Evolutionary conservation across 1,140 invertebrate genomes (phyloP).

Genomic region (Drosophila bifasciata): DNA sequence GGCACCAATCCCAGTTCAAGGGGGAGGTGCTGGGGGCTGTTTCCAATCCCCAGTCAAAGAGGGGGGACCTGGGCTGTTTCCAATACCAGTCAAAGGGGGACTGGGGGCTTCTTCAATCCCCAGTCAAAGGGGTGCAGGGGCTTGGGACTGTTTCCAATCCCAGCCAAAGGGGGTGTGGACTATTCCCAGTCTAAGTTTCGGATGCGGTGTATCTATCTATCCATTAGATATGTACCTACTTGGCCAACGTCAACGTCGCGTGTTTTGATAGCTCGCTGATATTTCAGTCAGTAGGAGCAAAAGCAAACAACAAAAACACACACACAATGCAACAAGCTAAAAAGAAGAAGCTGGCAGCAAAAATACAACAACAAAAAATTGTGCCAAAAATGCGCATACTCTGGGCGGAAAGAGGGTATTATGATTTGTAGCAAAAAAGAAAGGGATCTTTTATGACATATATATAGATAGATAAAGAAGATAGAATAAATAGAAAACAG

Average conservation of each 20-base stretch:
- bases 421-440: too few relatives aligned
- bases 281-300: constrained; percentile 42
- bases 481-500: too few relatives aligned
- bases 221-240: constrained; percentile 12
- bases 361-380: constrained; percentile 28
- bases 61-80: constrained; percentile 17
- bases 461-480: too few relatives aligned
- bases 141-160: neutral
- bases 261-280: constrained; percentile 64
- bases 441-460: too few relatives aligned
- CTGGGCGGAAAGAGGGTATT: too few relatives aligned
- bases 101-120: constrained; percentile 48
- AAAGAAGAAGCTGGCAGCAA: constrained; percentile 22
- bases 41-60: constrained; percentile 22
- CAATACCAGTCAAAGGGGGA: constrained; percentile 50
- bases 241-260: constrained; percentile 45
- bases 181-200: constrained; percentile 17
- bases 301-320: constrained; percentile 32
- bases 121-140: constrained; percentile 19
- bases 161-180: too few relatives aligned
- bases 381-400: constrained; percentile 28
- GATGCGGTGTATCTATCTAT: constrained; percentile 7
- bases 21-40: constrained; percentile 6
- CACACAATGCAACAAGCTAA: constrained; percentile 41
- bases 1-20: constrained; percentile 57